phyloP scores from a whole-genome alignment of 2,888 invertebrate species.

The Melinaea marsaeus region DNA sequence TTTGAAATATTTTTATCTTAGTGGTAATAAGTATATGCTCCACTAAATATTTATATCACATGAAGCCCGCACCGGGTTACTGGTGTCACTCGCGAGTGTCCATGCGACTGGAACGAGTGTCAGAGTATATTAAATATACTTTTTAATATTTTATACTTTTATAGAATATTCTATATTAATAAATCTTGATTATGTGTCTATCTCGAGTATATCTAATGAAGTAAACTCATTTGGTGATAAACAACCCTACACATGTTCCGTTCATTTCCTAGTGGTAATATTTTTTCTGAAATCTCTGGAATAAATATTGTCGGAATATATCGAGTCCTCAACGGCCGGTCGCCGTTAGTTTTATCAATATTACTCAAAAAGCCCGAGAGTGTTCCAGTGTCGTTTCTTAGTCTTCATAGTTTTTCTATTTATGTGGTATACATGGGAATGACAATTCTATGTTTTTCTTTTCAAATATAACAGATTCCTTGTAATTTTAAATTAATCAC shows the following conservation, averaged over 20 bases:
- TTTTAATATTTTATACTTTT: no score
- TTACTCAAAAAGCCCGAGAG: neutral
- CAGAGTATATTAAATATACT: neutral
- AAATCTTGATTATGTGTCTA: no score
- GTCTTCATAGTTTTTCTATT: conserved; percentile 1
- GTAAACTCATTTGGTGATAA: no score
- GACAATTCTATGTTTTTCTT: no score
- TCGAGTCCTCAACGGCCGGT: neutral
- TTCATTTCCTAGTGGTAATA: no score
- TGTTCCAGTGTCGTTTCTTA: neutral
- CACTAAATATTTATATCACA: conserved; percentile 19
- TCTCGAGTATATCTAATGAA: no score
- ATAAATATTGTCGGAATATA: neutral
- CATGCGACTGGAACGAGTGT: conserved; percentile 12
- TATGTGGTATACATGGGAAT: neutral
- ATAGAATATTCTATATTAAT: no score
- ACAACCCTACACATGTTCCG: no score
- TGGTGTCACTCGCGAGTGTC: conserved; percentile 15
- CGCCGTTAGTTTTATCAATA: neutral
- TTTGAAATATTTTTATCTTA: conserved; percentile 9
- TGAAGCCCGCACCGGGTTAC: conserved; percentile 21
- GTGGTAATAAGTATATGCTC: conserved; percentile 10
- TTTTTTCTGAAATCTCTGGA: no score
- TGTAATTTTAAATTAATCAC: no score
- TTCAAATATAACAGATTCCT: no score